Evolutionary conservation across 2,797 vertebrate genomes (phyloP), one percentile per base, ranked within the genome.

Genomic region (Dendrocincla tyrannina): DNA sequence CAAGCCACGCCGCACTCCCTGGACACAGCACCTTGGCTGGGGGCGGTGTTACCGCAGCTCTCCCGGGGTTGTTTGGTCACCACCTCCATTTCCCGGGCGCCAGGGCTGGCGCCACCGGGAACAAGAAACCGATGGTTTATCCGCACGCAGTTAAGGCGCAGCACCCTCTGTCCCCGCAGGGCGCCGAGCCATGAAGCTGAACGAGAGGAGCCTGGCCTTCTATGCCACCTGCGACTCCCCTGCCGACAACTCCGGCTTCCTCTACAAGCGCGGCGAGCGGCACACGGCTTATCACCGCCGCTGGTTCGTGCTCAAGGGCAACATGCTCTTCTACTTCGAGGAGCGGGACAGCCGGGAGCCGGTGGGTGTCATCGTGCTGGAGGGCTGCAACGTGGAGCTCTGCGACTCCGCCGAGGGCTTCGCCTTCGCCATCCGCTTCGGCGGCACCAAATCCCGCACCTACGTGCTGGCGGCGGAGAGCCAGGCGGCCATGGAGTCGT

Each of bases 261-360:
- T 99, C 88, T 98, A 98, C 95, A 99, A 99, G 97, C 99, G 99
- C 17, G 99, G 99, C 0, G 99, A 99, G 89, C 98, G 99, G 37
- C 98, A 99, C 97, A 98, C 99, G 0, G 98, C 99, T 2, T 99
- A 99, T 77, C 99, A 99, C 82, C 98, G 98, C 7, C 99, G 99
- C 95, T 99, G 99, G 99, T 99, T 99, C 17, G 98, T 99, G 92
- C 98, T 99, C 50, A 99, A 99, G 78, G 99, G 99, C 24, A 99
- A 99, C 98, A 99, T 99, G 99, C 99, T 99, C 78, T 99, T 99
- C 98, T 99, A 99, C 98, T 99, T 99, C 5, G 99, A 99, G 98
- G 98, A 99, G n/a, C 97, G 98, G 0, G 98, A 98, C 87, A 98
- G 98, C 97, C 98, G 98, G 0, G 99, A 99, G 96, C 99, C 99